Evolutionary conservation across 2,888 invertebrate genomes (phyloP), one percentile per base, ranked within the genome.

Genomic region (Eledone cirrhosa): DNA sequence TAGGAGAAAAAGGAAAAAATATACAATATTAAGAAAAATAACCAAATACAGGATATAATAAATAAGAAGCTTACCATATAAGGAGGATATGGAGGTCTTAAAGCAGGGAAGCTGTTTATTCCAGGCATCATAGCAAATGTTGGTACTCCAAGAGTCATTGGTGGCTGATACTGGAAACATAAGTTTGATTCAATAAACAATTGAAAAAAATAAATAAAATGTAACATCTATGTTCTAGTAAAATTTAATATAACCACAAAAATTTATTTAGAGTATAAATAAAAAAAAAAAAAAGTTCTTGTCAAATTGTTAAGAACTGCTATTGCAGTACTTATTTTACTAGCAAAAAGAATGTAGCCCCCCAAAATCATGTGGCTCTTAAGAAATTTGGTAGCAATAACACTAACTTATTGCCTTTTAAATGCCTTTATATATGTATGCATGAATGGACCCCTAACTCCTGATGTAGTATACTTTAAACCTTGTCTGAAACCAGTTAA

Each of bases 71-170:
- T 79, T 80, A 85, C 84, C 84, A 85, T 82, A 77, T 83, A 83
- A 13, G 78, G 78, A 24, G 76, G 78, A n/a, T 78, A 78, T 14
- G 78, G 80, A 41, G 63, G 59, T 27, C 78, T 48, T n/a, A 80
- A 65, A 24, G 80, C 72, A 41, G 82, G 82, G 75, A 82, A 84
- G 48, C 80, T 81, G 75, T 81, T 81, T 77, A 84, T 78, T 22
- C 82, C 80, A 27, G 82, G 82, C 83, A 85, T 82, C 82, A 85
- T 81, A 29, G 82, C 81, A 67, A 85, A 78, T 72, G 81, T 79
- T 31, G 83, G 81, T 63, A 82, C 78, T 24, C 82, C 82, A 63
- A 81, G 77, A 77, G 82, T 82, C 81, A 82, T 80, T 82, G 83
- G 78, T 81, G 41, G 83, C 77, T 85, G 84, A 67, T 80, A 77